Evolutionary conservation across 2,888 invertebrate genomes (phyloP).

Genomic region (Protula sp.): DNA sequence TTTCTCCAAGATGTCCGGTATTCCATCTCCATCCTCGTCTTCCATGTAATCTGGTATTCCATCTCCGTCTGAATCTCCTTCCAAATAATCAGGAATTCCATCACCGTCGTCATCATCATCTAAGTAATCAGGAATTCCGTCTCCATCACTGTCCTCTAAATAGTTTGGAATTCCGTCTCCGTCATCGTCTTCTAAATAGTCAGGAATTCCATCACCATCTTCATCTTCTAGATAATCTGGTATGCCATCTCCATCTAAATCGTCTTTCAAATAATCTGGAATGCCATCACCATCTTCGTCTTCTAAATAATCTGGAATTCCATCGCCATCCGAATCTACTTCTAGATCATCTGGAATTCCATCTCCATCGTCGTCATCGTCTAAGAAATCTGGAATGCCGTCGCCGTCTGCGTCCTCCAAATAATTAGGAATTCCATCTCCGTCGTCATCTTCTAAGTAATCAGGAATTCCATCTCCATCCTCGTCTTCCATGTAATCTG

Average conservation of each 20-base stretch:
- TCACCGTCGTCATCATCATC: slow-evolving; percentile 21
- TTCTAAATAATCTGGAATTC: slow-evolving; percentile 26
- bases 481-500: slow-evolving; percentile 15
- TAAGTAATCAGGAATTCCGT: no score
- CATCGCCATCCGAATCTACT: slow-evolving; percentile 26
- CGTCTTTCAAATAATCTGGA: slow-evolving; percentile 22
- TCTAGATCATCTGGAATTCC: slow-evolving; percentile 19
- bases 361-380: slow-evolving; percentile 31
- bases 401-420: slow-evolving; percentile 39
- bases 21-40: slow-evolving; percentile 45
- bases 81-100: slow-evolving; percentile 30
- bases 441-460: slow-evolving; percentile 31
- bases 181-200: no score
- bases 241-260: no score
- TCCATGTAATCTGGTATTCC: slow-evolving; percentile 35
- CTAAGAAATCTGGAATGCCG: slow-evolving; percentile 33
- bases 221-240: no score
- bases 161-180: no score
- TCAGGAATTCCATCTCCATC: slow-evolving; percentile 43
- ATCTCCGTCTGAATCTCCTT: slow-evolving; percentile 41
- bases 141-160: no score
- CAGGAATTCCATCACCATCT: no score
- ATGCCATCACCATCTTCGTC: slow-evolving; percentile 46
- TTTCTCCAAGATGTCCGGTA: slow-evolving; percentile 31
- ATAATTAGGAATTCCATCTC: slow-evolving; percentile 16